These are phyloP conservation scores for Chloropsis hardwickii DNA, from an alignment of 2,113 vertebrate species.

Conservation along the genomic window DNA sequence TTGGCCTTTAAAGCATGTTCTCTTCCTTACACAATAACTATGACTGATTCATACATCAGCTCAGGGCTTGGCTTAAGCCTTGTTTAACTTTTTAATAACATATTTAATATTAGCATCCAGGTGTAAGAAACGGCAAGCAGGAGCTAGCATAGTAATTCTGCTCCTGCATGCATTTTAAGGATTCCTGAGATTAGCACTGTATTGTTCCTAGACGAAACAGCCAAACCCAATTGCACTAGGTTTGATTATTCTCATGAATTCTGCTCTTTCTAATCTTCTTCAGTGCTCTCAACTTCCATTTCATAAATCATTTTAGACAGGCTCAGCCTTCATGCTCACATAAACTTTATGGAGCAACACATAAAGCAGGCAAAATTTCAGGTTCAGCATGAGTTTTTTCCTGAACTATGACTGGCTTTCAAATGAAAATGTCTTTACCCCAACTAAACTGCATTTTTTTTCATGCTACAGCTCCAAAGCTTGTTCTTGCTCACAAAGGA, in stretches of 20 bases:
- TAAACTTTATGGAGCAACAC: conserved; percentile 22
- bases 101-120: background rate
- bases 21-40: background rate
- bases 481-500: background rate
- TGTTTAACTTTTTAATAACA: background rate
- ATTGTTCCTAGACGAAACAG: background rate
- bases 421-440: background rate
- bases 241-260: conserved; percentile 8
- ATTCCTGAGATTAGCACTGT: background rate
- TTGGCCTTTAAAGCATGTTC: background rate
- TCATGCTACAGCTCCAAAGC: background rate
- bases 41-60: background rate
- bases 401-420: background rate
- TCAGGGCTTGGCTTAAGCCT: background rate
- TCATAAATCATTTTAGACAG: conserved; percentile 32
- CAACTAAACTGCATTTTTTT: background rate
- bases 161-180: background rate
- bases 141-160: background rate
- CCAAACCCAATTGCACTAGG: background rate
- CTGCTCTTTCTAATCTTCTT: conserved; percentile 5
- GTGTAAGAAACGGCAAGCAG: background rate
- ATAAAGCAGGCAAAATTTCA: conserved; percentile 14
- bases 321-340: background rate
- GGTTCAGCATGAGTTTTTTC: background rate
- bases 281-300: background rate